A percentile compares a stretch with the other conserved stretches of the same genome.
Conservation (phyloP, 2,113 vertebrate species). For the Nansenia antarctica region DNA sequence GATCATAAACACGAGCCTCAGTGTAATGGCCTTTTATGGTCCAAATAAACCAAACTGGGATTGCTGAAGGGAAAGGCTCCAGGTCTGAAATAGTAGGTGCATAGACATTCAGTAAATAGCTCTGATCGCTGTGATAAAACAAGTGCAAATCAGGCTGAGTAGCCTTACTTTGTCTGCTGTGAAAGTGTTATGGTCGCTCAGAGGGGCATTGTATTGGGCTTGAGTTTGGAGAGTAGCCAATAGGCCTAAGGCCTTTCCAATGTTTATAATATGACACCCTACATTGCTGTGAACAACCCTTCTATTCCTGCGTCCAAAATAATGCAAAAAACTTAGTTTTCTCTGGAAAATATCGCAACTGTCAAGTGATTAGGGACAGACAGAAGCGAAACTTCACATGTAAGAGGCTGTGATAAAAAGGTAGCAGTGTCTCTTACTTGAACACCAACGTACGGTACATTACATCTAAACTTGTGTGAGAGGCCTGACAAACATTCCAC, state of each 20-base stretch:
- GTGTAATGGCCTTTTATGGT: not conserved
- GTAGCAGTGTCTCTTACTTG: constrained; percentile 47
- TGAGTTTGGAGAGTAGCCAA: not conserved
- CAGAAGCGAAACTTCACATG: constrained; percentile 51
- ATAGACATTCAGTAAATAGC: not conserved
- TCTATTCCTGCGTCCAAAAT: not conserved
- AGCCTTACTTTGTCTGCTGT: too few species aligned
- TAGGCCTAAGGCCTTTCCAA: not conserved
- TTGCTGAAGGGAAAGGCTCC: not conserved
- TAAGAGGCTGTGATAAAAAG: constrained; percentile 55
- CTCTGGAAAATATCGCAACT: constrained; percentile 24
- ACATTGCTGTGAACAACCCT: not conserved
- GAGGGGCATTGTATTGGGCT: not conserved
- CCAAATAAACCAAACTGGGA: constrained; percentile 4
- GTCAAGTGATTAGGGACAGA: constrained; percentile 48
- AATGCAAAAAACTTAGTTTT: constrained; percentile 20
- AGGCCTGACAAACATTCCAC: constrained; percentile 27
- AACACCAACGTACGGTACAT: constrained; percentile 53
- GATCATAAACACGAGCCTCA: constrained; percentile 17
- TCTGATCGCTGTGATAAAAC: not conserved
- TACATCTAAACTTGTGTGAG: constrained; percentile 44
- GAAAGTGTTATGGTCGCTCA: not conserved
- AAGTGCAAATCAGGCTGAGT: not conserved
- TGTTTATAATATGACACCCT: not conserved
- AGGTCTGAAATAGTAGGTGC: not conserved